Conservation (phyloP, 2,888 invertebrate genomes). For the Philaethria dido region DNA sequence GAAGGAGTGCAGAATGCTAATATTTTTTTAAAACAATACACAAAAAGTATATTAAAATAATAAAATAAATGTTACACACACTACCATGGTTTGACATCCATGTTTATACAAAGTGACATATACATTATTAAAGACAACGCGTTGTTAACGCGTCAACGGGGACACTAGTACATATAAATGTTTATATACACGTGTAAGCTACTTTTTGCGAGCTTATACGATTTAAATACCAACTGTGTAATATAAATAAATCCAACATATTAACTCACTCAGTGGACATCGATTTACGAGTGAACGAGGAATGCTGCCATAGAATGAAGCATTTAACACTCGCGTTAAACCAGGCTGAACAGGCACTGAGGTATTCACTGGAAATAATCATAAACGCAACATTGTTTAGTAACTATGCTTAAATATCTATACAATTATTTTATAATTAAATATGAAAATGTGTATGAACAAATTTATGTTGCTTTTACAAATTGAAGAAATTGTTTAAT, state of each 20-base stretch:
- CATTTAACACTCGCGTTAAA: conserved; percentile 63
- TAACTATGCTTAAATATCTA: conserved; percentile 30
- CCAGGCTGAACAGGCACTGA: conserved; percentile 62
- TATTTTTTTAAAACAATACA: no score
- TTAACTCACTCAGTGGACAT: conserved; percentile 46
- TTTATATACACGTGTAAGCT: background rate
- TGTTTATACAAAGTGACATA: no score
- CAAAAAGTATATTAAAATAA: no score
- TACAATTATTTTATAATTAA: conserved; percentile 1
- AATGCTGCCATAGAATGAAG: conserved; percentile 66
- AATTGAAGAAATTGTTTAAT: no score
- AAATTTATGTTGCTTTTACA: no score
- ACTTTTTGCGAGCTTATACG: background rate
- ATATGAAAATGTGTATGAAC: background rate
- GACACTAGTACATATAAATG: no score
- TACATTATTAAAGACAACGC: no score
- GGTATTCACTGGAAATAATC: conserved; percentile 53
- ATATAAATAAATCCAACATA: conserved; percentile 15
- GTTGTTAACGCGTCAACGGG: no score
- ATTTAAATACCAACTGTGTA: background rate
- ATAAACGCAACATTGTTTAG: conserved; percentile 33
- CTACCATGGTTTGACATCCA: no score
- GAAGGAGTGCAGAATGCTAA: no score
- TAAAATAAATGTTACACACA: no score
- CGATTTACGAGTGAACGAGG: conserved; percentile 55